phyloP scores from a whole-genome alignment of 2,113 vertebrate genomes.

The Cyprinodon brontotheroides region DNA sequence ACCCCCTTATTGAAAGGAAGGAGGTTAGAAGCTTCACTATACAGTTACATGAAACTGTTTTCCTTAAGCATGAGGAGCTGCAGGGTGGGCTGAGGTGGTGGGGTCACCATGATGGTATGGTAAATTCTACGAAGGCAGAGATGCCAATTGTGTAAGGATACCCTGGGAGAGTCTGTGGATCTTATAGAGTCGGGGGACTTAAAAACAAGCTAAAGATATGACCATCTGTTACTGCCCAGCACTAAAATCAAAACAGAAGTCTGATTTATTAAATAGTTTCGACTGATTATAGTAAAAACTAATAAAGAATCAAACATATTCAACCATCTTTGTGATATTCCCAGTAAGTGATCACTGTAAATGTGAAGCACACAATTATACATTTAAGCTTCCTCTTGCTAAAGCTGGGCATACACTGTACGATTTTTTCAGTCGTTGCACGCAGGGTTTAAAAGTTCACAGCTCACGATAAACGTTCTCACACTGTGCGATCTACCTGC shows the following conservation, averaged over 20 bases:
- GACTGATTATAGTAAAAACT: neutral
- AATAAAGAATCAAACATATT: neutral
- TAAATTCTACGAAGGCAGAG: conserved; percentile 32
- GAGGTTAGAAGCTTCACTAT: neutral
- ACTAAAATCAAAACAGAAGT: neutral
- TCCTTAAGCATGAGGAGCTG: neutral
- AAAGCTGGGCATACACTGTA: too few species aligned
- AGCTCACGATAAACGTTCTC: too few species aligned
- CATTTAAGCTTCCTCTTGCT: neutral
- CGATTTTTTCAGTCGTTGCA: too few species aligned
- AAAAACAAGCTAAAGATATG: conserved; percentile 29
- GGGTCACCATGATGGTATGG: conserved; percentile 31
- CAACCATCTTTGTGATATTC: neutral
- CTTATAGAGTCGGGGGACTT: conserved; percentile 20
- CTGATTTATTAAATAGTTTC: neutral
- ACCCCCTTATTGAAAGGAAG: neutral
- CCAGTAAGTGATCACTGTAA: neutral
- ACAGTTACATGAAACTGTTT: conserved; percentile 31
- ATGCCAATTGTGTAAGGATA: conserved; percentile 37
- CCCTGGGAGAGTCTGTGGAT: conserved; percentile 16
- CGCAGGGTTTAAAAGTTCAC: too few species aligned
- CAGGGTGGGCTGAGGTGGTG: neutral
- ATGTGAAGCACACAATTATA: neutral
- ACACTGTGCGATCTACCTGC: too few species aligned
- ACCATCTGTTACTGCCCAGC: conserved; percentile 3